Base-by-base conservation (phyloP, 30 jellyfish, hydroid and myxozoan species). In the Chrysaora quinquecirrha region DNA sequence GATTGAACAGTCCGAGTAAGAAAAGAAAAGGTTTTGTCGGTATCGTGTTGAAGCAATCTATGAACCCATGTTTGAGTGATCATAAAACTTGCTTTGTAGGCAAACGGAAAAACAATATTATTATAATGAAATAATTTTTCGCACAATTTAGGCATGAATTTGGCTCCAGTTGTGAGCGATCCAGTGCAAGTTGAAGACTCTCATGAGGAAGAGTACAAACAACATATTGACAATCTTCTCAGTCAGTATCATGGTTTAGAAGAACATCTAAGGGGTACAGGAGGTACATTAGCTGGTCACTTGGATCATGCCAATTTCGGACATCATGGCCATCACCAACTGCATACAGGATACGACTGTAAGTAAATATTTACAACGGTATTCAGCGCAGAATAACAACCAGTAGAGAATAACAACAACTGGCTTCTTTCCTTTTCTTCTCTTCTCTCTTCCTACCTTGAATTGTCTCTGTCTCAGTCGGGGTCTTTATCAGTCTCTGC, bases 291-390 rank as follows among this genome's bases (percentile, higher is more conserved):
- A 21, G 83, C 80, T 28, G 89, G 86, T 16, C 96, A 87, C 61
- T 48, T 87, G 84, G 92, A 88, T 54, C 89, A 84, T 34, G 73
- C 49, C 3, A 49, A 83, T 18, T 67, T 91, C 27, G 97, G 64
- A 2, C 98, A 91, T 49, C 98, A 91, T 54, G 86, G 88, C 0
- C 89, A 83, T 73, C 86, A 76, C 22, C 96, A 77, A 31, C 89
- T 80, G 54, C 98, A 91, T 79, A 54, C 96, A 11, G 98, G 98
- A 78, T 86, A 76, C 60, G 98, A 91, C 38, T 16, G 98, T 91
- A 52, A 67, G 97, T 50, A 34, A 30, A n/a, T n/a, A n/a, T n/a
- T n/a, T n/a, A n/a, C n/a, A n/a, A n/a, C n/a, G n/a, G n/a, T n/a
- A n/a, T n/a, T n/a, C n/a, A n/a, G n/a, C n/a, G n/a, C n/a, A n/a